Percentiles rank a stretch among this genome's conserved stretches.
Evolutionary conservation across 1,140 invertebrate genomes (phyloP).

Genomic region (Piezodorus guildinii): DNA sequence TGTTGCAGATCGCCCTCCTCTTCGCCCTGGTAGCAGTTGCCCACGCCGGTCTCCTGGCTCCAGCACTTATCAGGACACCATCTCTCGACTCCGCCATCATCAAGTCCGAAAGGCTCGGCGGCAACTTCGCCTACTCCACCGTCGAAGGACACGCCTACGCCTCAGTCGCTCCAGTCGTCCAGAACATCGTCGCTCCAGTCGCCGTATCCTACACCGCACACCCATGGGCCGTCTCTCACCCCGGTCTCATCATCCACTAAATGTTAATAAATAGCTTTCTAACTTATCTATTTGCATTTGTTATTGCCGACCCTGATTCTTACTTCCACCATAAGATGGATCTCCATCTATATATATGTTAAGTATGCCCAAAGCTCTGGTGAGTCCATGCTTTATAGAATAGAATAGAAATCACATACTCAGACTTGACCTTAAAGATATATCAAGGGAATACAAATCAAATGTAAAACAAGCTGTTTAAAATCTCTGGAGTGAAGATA

Average conservation of each 20-base stretch:
- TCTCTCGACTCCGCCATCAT: constrained; percentile 41
- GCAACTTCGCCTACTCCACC: constrained; percentile 44
- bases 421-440: too few relatives aligned
- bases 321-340: too few relatives aligned
- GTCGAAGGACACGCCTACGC: constrained; percentile 42
- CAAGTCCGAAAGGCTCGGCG: constrained; percentile 39
- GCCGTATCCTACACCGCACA: constrained; percentile 28
- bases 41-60: constrained; percentile 16
- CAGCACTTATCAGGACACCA: constrained; percentile 36
- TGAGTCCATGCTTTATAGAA: too few relatives aligned
- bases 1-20: not conserved
- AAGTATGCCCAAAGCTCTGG: too few relatives aligned
- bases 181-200: constrained; percentile 28
- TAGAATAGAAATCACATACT: too few relatives aligned
- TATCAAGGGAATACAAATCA: too few relatives aligned
- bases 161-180: constrained; percentile 36
- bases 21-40: constrained; percentile 18
- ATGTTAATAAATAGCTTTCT: not conserved
- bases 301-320: too few relatives aligned
- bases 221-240: constrained; percentile 20
- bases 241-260: not conserved
- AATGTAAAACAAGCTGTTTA: too few relatives aligned
- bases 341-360: too few relatives aligned
- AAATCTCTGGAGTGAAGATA: too few relatives aligned
- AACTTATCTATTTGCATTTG: too few relatives aligned